Conservation (phyloP, 2,888 invertebrate species). For the Nebria brevicollis region DNA sequence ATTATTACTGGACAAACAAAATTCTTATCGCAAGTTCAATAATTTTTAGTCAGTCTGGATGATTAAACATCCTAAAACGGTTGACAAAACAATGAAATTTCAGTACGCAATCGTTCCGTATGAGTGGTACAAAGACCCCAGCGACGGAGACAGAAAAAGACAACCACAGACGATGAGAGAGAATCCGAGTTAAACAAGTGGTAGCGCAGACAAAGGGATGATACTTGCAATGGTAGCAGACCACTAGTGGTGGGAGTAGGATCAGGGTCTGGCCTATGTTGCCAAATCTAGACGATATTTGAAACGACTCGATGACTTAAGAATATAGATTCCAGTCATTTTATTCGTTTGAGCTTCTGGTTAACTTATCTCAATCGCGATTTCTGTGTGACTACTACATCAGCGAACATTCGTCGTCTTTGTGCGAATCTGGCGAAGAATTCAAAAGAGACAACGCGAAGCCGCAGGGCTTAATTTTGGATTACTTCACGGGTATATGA, state of each 20-base stretch:
- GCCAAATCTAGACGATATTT: conserved; percentile 21
- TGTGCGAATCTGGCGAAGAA: too few relatives aligned
- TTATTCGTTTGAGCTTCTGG: too few relatives aligned
- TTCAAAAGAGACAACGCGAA: too few relatives aligned
- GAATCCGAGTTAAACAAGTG: conserved; percentile 22
- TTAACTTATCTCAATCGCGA: too few relatives aligned
- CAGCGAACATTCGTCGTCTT: background rate
- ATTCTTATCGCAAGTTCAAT: background rate
- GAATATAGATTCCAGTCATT: too few relatives aligned
- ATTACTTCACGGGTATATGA: too few relatives aligned
- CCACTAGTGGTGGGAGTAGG: background rate
- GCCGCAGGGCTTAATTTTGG: too few relatives aligned
- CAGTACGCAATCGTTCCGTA: background rate
- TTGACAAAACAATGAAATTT: conserved; percentile 2
- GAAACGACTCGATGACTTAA: too few relatives aligned
- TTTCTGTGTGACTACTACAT: background rate
- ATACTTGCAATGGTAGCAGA: conserved; percentile 9
- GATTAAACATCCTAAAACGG: background rate
- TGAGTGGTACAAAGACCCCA: background rate
- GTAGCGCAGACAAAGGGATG: conserved; percentile 33
- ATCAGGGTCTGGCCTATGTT: conserved; percentile 13
- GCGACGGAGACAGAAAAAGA: background rate
- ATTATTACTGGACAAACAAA: too few relatives aligned
- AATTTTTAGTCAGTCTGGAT: background rate
- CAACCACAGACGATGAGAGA: conserved; percentile 19